Base-by-base conservation (phyloP, 2,797 vertebrate species). In the Paratrypauchen microcephalus region DNA sequence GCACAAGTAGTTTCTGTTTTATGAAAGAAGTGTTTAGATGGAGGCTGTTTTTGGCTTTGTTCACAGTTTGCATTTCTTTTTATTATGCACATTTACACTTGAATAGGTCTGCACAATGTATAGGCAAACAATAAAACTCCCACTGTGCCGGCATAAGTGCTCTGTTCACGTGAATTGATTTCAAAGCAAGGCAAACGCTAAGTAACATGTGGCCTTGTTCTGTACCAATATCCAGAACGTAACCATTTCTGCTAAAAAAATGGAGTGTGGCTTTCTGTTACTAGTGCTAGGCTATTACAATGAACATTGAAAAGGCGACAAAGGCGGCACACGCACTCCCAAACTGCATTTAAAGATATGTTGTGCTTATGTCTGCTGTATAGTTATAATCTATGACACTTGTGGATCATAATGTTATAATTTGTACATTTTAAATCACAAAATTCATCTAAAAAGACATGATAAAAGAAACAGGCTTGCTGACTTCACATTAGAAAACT, bases 21-120 rank as follows among this genome's bases (percentile, higher is more conserved):
- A 50, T 50, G 21, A 47, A 18, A 18, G 39, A 47, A 15, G 24
- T 63, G 39, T 16, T 63, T 47, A 4, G 23, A 23, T 23, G 59
- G 5, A 19, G 28, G 18, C 18, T 32, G 57, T 16, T 24, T 39
- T 64, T 45, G 61, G n/a, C 61, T 47, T 47, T 64, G 41, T 64
- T 47, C 48, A 64, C 61, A 18, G 61, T 63, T 63, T 45, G 60
- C 39, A 45, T 23, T 63, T 23, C 36, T 24, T 63, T 63, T 63
- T 41, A 41, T 45, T 59, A 63, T 18, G 13, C 21, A 15, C n/a
- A 63, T 63, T 45, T 63, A 23, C 39, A 45, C 36, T 45, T 23
- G 60, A 63, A 63, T 63, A 45, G 36, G 36, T 45, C 39, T 13
- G 36, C 15, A 21, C n/a, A 36, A 21, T 39, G 32, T 32, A 61